Conservation (phyloP, 2,113 vertebrate species). For the Aptenodytes patagonicus region DNA sequence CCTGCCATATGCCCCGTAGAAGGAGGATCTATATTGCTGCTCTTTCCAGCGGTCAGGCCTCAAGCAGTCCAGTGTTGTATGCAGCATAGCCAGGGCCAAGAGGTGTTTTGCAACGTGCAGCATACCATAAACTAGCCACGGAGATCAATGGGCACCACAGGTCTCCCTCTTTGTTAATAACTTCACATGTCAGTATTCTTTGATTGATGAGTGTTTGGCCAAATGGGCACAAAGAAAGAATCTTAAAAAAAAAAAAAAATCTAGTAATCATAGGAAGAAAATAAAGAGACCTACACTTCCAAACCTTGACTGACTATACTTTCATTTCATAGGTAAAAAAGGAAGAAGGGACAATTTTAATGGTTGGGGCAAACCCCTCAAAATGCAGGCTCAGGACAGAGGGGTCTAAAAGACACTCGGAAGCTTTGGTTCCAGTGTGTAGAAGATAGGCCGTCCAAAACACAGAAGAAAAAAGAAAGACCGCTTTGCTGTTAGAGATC, state of each 20-base stretch:
- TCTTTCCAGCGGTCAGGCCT: neutral
- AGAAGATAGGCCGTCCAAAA: neutral
- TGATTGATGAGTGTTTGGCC: neutral
- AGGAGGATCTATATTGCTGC: neutral
- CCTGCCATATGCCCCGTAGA: neutral
- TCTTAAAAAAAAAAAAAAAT: neutral
- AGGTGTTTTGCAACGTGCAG: accelerated
- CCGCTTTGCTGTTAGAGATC: neutral
- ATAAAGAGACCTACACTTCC: neutral
- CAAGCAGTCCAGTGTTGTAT: neutral
- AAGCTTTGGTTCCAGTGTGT: neutral
- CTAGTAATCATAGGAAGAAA: neutral
- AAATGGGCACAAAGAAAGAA: neutral
- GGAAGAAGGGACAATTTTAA: neutral
- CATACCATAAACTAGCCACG: neutral
- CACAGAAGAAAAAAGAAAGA: neutral
- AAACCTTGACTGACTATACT: neutral
- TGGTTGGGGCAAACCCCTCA: neutral
- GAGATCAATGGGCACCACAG: neutral
- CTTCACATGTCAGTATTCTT: neutral
- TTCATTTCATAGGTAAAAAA: neutral
- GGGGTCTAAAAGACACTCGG: neutral
- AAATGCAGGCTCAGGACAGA: neutral
- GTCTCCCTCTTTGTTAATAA: neutral
- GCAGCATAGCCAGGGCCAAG: neutral